phyloP scores from a whole-genome alignment of 2,113 vertebrate genomes.

The Catharus bicknelli region DNA sequence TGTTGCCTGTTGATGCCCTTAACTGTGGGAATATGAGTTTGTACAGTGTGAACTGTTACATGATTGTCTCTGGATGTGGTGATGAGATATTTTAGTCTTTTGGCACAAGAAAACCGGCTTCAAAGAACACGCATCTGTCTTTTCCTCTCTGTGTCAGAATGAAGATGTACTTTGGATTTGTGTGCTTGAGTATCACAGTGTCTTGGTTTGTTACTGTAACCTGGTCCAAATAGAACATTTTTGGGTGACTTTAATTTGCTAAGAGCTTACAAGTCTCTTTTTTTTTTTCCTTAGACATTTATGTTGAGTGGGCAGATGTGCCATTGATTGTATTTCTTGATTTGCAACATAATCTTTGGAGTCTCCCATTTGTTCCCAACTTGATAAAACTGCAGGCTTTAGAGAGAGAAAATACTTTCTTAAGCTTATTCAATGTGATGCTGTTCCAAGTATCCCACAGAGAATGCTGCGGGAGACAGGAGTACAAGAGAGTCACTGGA shows the following conservation, averaged over 20 bases:
- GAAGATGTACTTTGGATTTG: background rate
- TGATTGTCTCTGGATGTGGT: background rate
- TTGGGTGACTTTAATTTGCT: background rate
- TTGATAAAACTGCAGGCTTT: background rate
- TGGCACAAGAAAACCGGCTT: background rate
- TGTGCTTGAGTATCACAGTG: background rate
- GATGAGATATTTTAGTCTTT: background rate
- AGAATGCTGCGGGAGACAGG: background rate
- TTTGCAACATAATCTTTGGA: background rate
- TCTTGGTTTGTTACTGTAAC: background rate
- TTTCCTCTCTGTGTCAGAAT: background rate
- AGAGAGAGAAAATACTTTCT: background rate
- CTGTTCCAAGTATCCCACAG: background rate
- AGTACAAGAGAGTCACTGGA: background rate
- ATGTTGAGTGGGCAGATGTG: background rate
- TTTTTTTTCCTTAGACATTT: background rate
- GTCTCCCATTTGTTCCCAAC: background rate
- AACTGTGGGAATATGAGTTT: background rate
- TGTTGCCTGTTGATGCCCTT: background rate
- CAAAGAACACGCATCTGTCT: background rate
- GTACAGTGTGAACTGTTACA: accelerated
- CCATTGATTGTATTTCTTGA: background rate
- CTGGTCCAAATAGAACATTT: background rate
- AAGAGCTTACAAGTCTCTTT: background rate
- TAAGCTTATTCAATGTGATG: background rate